Evolutionary conservation across 1,140 invertebrate species (phyloP).

Genomic region (Zaprionus camerounensis): DNA sequence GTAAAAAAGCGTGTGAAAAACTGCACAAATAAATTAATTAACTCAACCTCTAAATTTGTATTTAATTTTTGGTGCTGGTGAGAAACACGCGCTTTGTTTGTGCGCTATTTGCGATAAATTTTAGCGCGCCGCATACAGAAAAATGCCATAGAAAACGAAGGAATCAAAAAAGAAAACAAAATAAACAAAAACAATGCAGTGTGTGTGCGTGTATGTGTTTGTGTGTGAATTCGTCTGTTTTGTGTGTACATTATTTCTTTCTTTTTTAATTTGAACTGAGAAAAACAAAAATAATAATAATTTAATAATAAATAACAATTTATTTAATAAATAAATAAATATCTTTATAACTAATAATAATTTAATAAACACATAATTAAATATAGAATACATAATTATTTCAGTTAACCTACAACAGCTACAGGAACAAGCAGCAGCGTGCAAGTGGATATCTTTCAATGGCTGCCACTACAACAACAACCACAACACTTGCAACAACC

Average conservation of each 20-base stretch:
- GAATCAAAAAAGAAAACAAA: conserved; percentile 43
- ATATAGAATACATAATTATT: background rate
- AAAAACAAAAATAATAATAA: conserved; percentile 14
- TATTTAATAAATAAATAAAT: no score
- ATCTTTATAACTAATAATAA: background rate
- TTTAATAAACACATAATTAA: conserved; percentile 4
- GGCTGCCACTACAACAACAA: conserved; percentile 78
- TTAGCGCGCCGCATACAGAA: conserved; percentile 46
- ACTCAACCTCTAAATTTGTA: conserved; percentile 17
- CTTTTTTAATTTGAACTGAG: conserved; percentile 25
- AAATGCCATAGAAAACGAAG: conserved; percentile 29
- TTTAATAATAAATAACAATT: background rate
- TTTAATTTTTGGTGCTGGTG: conserved; percentile 19
- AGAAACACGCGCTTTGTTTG: conserved; percentile 43
- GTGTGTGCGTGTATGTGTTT: conserved; percentile 7
- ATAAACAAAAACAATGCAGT: conserved; percentile 51
- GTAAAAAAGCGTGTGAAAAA: conserved; percentile 59
- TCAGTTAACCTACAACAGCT: conserved; percentile 34
- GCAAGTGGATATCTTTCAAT: conserved; percentile 77
- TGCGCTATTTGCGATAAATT: conserved; percentile 39
- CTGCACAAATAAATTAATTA: conserved; percentile 44
- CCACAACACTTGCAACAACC: conserved; percentile 69
- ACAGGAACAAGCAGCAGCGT: conserved; percentile 27
- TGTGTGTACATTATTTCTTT: conserved; percentile 11
- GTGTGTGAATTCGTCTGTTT: background rate